Evolutionary conservation across 2,888 invertebrate species (phyloP).

Genomic region (Mamestra brassicae): DNA sequence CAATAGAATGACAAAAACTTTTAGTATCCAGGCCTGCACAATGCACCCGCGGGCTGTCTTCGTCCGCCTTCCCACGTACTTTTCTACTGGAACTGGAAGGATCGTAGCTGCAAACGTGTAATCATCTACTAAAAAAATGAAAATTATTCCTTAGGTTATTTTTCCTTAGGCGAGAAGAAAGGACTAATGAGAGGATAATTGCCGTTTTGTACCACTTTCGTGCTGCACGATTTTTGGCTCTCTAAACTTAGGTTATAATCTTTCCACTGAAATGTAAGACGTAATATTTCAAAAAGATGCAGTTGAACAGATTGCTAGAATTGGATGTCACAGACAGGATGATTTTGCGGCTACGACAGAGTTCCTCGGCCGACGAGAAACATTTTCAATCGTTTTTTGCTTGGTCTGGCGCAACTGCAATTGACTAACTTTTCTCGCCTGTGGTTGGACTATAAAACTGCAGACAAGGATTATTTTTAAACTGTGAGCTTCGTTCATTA

Average conservation of each 20-base stretch:
- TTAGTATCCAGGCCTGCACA: constrained; percentile 83
- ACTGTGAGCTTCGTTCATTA: constrained; percentile 44
- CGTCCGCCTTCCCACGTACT: constrained; percentile 83
- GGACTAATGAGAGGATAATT: constrained; percentile 8
- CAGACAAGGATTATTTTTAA: constrained; percentile 51
- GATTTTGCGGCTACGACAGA: constrained; percentile 21
- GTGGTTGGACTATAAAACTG: constrained; percentile 50
- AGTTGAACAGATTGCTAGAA: constrained; percentile 7
- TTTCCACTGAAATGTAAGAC: background rate
- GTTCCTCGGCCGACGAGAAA: constrained; percentile 23
- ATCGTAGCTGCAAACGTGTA: constrained; percentile 32
- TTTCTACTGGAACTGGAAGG: constrained; percentile 55
- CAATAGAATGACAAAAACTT: constrained; percentile 85
- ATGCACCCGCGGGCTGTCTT: constrained; percentile 83
- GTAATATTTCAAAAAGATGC: constrained; percentile 5
- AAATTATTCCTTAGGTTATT: background rate
- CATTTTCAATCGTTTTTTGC: constrained; percentile 47
- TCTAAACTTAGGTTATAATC: background rate
- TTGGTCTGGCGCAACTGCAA: constrained; percentile 53
- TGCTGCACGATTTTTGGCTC: background rate
- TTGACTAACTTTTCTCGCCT: constrained; percentile 51
- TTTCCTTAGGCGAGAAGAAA: constrained; percentile 5
- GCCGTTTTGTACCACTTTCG: background rate
- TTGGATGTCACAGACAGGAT: constrained; percentile 24
- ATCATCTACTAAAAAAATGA: constrained; percentile 21